Base-by-base conservation (phyloP, 2,888 invertebrate genomes). In the Frankliniella fusca region DNA sequence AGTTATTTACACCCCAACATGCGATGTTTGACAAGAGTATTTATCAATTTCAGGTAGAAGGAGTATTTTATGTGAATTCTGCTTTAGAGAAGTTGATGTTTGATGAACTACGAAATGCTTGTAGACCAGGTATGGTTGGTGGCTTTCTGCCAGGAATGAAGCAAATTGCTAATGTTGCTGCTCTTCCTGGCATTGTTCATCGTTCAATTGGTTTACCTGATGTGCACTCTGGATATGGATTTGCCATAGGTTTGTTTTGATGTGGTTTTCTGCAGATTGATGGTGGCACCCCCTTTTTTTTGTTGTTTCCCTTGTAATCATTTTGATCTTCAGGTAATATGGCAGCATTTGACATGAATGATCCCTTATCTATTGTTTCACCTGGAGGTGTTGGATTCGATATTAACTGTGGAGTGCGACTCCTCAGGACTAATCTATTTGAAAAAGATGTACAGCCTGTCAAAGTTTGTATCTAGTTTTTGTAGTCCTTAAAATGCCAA, bases 321-420 rank as follows among this genome's bases (percentile, higher is more conserved):
- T 50, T 54, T 76, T 76, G 83, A 81, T 81, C 81, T 82, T 84
- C 85, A 93, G 95, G 98, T 82, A 99, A 99, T 88, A 98, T 99
- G 96, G 99, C 99, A 84, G 99, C 99, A 8, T 99, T 99, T 90
- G 99, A 99, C 89, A 93, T 96, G 89, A 90, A 93, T 85, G 93
- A 99, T 90, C 97, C 97, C 0, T 91, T 93, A 84, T 94, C 99
- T 10, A 95, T 99, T 84, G 98, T 98, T 7, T 97, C 97, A 10
- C 99, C 99, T 27, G 97, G 99, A 82, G 99, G 99, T 83, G 99
- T 99, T 27, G 99, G 99, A 11, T 99, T 99, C 89, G 99, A 99
- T 89, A 99, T 99, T 65, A 99, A 99, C 88, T 99, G 99, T 90
- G 99, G 99, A 5, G 99, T 99, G 0, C 92, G 99, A 54, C 90